These are phyloP conservation scores for Hylaeus volcanicus DNA, from an alignment of 1,140 invertebrate species.

Conservation along the genomic window DNA sequence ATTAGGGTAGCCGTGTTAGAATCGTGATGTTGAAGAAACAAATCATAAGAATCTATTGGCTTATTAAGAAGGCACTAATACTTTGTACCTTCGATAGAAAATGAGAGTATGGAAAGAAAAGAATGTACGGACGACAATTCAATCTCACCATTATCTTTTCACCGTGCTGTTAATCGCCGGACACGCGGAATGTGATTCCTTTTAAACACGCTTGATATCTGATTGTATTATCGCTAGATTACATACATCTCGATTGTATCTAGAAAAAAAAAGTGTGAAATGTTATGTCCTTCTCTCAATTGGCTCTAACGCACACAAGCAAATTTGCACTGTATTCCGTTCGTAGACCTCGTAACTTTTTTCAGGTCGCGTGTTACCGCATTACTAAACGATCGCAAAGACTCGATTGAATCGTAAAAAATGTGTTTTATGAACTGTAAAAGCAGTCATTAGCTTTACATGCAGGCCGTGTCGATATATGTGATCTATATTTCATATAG, in stretches of 20 bases:
- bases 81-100: neutral
- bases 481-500: slow-evolving; percentile 19
- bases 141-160: slow-evolving; percentile 30
- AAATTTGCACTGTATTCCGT: neutral
- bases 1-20: neutral
- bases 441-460: slow-evolving; percentile 23
- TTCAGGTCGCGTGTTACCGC: neutral
- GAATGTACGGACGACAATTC: slow-evolving; percentile 32
- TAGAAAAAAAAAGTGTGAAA: neutral
- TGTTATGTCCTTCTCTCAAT: neutral
- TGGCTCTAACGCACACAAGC: neutral
- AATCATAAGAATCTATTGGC: slow-evolving; percentile 35
- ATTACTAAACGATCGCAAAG: neutral
- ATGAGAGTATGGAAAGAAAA: slow-evolving; percentile 15
- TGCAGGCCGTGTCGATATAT: neutral
- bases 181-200: slow-evolving; percentile 1
- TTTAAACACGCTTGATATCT: slow-evolving; percentile 5
- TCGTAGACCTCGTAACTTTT: slow-evolving; percentile 16
- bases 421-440: slow-evolving; percentile 35
- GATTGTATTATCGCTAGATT: slow-evolving; percentile 1
- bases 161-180: slow-evolving; percentile 6
- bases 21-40: slow-evolving; percentile 2
- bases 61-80: slow-evolving; percentile 31
- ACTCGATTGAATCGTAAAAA: slow-evolving; percentile 9
- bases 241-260: neutral